Base-by-base conservation (phyloP, 1,140 invertebrate species). In the Cydia amplana region DNA sequence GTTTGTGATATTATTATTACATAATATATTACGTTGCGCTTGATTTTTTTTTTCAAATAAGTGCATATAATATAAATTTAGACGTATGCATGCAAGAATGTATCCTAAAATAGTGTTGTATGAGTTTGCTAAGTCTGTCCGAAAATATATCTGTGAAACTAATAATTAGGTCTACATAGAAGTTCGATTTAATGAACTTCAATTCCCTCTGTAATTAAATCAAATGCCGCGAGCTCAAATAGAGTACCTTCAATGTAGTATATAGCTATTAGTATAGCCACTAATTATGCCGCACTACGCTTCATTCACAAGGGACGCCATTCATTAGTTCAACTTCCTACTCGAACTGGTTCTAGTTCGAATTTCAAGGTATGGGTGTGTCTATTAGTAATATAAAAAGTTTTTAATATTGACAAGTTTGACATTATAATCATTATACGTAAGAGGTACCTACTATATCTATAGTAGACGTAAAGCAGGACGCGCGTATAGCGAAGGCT, bases 311-410 rank as follows among this genome's bases (percentile, higher is more conserved):
- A 18, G 65, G 65, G 14, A 67, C 28, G 25, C 32, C 32, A 70
- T 70, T 40, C 32, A 70, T 70, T n/a, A 1, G n/a, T 67, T 67
- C 65, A 70, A 70, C n/a, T 40, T 70, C 36, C 36, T 18, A 67
- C 64, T 18, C 32, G 16, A 70, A 70, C 28, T 67, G 12, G 64
- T 67, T 67, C n/a, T 40, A 36, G 36, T 40, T 67, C 4, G 36
- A 67, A 67, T 36, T 67, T n/a, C 4, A 7, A 18, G 64, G 6
- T 67, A 14, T 36, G 64, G 64, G 28, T 4, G 12, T 16, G 9
- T 32, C 25, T 36, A 65, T 36, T 36, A 12, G 12, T 7, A 32
- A 64, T 64, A 3, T 28, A 4, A 4, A 64, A 23, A 3, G 12
- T 16, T 49, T 16, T n/a, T 18, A 51, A 51, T 51, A 51, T 51